Evolutionary conservation across 2,113 vertebrate genomes (phyloP), one percentile per base, ranked within the genome.

Genomic region (Pseudorectes ferrugineus): DNA sequence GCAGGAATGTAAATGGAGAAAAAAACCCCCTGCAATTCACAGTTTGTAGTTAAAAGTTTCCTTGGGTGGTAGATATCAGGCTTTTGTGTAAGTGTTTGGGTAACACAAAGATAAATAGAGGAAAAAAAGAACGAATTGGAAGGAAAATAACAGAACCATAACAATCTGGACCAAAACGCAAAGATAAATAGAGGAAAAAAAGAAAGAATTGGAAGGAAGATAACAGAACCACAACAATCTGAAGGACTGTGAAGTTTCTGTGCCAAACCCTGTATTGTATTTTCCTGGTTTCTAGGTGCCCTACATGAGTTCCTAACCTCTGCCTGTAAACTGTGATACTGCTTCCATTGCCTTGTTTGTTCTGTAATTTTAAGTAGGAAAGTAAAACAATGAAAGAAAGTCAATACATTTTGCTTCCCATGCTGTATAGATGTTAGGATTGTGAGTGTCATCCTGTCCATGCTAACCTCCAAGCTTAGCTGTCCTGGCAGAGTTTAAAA

Each of bases 1-100:
- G 43, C n/a, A 58, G 18, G 31, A 68, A 51, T 33, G 20, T 29
- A 70, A 48, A 35, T 3, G 1, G 49, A 51, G n/a, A 67, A n/a
- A 3, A 14, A 21, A 16, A 17, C 1, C 3, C 3, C 2, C 3
- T 59, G 2, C 35, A 52, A 23, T 61, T 65, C 61, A 14, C 40
- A 43, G 45, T 73, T 52, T 17, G 3, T 80, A n/a, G 14, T 70
- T 84, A 24, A 46, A 65, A 40, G 42, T 68, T 54, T 91, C 18
- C 49, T 72, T 8, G 1, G 22, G 45, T 68, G n/a, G 28, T 79
- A 52, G 49, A 46, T 42, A 52, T 10, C 43, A 46, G 40, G 10
- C 12, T 80, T 85, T 88, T 75, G 15, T 66, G 0, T 12, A 54
- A 76, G 42, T 33, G 15, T 52, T 75, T 33, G 13, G 23, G 35